Percentiles rank a stretch among this genome's conserved stretches.
phyloP scores from a whole-genome alignment of 2,797 vertebrate species.

The Rousettus madagascariensis region DNA sequence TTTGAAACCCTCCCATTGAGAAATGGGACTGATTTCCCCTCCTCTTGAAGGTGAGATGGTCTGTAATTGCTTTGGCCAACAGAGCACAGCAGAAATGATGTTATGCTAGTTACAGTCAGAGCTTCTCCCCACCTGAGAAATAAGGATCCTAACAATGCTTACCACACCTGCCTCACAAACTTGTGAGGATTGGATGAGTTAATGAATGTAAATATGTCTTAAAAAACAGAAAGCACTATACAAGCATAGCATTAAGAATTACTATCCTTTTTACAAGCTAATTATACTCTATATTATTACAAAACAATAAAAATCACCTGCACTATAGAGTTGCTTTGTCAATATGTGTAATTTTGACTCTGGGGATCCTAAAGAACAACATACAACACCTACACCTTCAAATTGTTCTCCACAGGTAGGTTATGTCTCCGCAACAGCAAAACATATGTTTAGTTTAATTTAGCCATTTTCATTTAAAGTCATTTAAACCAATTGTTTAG shows the following conservation, averaged over 20 bases:
- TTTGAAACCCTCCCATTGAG: not conserved
- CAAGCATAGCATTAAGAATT: not conserved
- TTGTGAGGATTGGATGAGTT: not conserved
- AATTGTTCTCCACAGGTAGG: slow-evolving; percentile 33
- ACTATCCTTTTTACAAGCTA: slow-evolving; percentile 29
- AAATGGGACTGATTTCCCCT: not conserved
- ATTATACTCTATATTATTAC: slow-evolving; percentile 52
- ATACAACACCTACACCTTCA: not conserved
- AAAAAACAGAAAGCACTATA: slow-evolving; percentile 14
- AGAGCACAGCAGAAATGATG: not conserved
- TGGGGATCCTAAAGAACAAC: slow-evolving; percentile 1
- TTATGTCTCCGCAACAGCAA: not conserved
- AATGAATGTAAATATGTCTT: not conserved
- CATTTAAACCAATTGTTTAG: not conserved
- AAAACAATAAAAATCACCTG: slow-evolving; percentile 56
- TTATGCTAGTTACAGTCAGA: not conserved
- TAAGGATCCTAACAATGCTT: not conserved
- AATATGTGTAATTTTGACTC: slow-evolving; percentile 42
- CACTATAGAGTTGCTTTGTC: slow-evolving; percentile 12
- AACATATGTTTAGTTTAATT: slow-evolving; percentile 19
- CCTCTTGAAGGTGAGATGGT: not conserved
- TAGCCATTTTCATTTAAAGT: slow-evolving; percentile 39
- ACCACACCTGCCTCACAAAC: not conserved
- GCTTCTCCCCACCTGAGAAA: not conserved
- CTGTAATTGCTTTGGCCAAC: not conserved